Conservation (phyloP, 2,113 vertebrate genomes). For the Calcarius ornatus region DNA sequence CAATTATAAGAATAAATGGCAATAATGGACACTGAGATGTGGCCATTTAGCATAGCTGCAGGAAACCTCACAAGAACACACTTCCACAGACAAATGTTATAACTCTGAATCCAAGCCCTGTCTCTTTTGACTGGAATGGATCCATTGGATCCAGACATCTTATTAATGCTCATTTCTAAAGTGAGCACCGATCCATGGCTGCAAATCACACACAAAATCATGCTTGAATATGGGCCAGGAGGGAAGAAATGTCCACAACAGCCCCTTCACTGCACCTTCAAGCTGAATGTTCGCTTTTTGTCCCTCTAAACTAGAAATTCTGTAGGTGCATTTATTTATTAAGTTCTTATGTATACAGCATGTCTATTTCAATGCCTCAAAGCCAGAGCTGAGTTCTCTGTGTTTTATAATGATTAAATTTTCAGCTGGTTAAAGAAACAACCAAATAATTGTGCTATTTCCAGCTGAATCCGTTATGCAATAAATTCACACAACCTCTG, state of each 20-base stretch:
- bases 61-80: not conserved
- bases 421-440: not conserved
- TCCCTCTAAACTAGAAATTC: not conserved
- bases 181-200: not conserved
- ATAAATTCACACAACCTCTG: not conserved
- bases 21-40: not conserved
- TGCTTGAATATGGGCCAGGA: not conserved
- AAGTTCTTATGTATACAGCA: not conserved
- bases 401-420: not conserved
- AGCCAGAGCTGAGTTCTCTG: not conserved
- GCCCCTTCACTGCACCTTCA: not conserved
- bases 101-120: not conserved
- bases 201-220: not conserved
- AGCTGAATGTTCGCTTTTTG: not conserved
- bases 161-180: not conserved
- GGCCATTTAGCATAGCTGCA: not conserved
- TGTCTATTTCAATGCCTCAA: not conserved
- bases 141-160: not conserved
- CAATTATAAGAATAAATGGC: not conserved
- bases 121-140: not conserved
- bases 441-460: not conserved
- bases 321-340: not conserved
- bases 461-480: not conserved
- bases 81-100: not conserved
- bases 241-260: not conserved